Base-by-base conservation (phyloP, 1,140 invertebrate genomes). In the Procambarus clarkii region DNA sequence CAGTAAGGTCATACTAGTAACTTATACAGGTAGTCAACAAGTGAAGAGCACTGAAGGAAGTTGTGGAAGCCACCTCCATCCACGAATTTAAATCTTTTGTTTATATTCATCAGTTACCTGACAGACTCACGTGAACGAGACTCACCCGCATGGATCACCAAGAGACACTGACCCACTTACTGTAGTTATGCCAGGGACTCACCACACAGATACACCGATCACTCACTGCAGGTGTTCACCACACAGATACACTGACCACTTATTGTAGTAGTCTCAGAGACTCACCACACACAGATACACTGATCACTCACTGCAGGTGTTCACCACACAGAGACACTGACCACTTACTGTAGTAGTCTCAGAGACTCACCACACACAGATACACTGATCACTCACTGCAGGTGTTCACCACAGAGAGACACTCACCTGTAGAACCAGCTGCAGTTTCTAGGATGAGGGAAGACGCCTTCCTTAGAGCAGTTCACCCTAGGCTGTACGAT, bases 391-490 rank as follows among this genome's bases (percentile, higher is more conserved):
- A 13, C 15, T 3, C 3, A 64, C 60, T 64, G 18, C 3, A 8
- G 5, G 2, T 5, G 9, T 54, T 5, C 54, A 58, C 54, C 15
- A 3, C 2, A 21, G 15, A 34, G 34, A 34, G 34, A 15, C 15
- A 71, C 78, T 74, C 48, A 89, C 87, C 87, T 89, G 87, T 83
- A 89, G 50, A 82, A 89, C 87, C 87, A 89, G 21, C 46, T 82
- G 80, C 87, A 89, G 69, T 76, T 89, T 34, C 87, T 77, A 1
- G 87, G 87, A 60, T 89, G 87, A 7, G 79, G 87, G 60, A 89
- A 89, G 34, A 50, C 46, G 18, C 87, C 87, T 60, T 89, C 87
- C 58, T 83, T 50, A 21, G 18, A 21, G n/a, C 87, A 89, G 7
- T 7, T 69, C 24, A 89, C 80, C 11, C 58, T 54, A 3, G 87